Evolutionary conservation across 2,797 vertebrate genomes (phyloP).

Genomic region (Lemur catta): DNA sequence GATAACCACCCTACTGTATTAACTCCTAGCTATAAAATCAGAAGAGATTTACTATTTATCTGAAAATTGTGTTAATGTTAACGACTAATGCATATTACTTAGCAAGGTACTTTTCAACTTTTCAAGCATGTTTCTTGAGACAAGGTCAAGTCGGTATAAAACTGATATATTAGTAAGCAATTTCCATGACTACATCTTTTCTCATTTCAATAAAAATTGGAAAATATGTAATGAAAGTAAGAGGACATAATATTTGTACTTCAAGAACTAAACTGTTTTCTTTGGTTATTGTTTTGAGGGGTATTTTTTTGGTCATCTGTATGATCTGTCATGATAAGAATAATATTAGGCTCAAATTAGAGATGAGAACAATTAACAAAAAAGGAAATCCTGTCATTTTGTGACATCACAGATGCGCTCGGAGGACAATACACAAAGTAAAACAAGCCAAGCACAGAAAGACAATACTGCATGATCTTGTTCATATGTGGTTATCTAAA

Average conservation of each 20-base stretch:
- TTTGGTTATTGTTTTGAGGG: neutral
- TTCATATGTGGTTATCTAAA: neutral
- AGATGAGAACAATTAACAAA: neutral
- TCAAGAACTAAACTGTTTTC: neutral
- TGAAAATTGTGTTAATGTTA: slow-evolving; percentile 69
- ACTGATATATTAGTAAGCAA: slow-evolving; percentile 5
- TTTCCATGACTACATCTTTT: neutral
- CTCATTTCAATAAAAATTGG: neutral
- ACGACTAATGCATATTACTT: slow-evolving; percentile 34
- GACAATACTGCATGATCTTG: neutral
- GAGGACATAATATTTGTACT: neutral
- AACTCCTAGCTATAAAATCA: slow-evolving; percentile 72
- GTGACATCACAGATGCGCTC: neutral
- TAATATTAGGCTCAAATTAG: neutral
- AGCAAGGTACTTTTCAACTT: slow-evolving; percentile 27
- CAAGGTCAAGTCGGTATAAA: slow-evolving; percentile 64
- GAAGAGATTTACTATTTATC: slow-evolving; percentile 70
- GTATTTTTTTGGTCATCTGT: neutral
- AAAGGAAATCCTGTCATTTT: neutral
- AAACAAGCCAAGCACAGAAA: neutral
- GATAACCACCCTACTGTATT: slow-evolving; percentile 79
- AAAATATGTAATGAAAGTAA: neutral
- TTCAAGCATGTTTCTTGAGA: slow-evolving; percentile 52
- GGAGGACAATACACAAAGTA: neutral
- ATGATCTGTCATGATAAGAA: neutral